Evolutionary conservation across 1,140 invertebrate species (phyloP).

Genomic region (Drosophila pachea): DNA sequence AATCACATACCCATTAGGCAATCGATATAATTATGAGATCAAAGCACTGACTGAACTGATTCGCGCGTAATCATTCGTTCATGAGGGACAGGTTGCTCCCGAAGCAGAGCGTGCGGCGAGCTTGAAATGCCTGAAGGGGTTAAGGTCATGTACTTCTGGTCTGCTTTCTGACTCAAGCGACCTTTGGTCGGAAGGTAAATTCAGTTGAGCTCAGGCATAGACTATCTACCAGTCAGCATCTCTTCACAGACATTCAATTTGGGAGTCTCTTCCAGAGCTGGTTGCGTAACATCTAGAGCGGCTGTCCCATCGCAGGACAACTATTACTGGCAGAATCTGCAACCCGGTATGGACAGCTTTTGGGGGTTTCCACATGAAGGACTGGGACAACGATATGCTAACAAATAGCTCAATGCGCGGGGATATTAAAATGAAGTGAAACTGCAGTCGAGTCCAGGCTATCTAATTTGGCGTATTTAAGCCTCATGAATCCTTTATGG

Average conservation of each 20-base stretch:
- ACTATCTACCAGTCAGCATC: too few species aligned
- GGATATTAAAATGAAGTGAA: slow-evolving; percentile 57
- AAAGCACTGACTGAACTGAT: neutral
- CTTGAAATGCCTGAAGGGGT: neutral
- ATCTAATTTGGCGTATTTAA: slow-evolving; percentile 52
- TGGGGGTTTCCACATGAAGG: slow-evolving; percentile 42
- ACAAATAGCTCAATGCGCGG: slow-evolving; percentile 43
- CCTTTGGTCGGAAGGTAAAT: slow-evolving; percentile 30
- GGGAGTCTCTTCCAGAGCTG: slow-evolving; percentile 43
- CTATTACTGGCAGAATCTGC: slow-evolving; percentile 47
- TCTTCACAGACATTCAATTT: too few species aligned
- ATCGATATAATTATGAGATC: too few species aligned
- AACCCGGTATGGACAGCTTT: slow-evolving; percentile 44
- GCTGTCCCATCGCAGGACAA: slow-evolving; percentile 46
- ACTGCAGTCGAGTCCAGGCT: neutral
- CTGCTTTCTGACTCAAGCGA: neutral
- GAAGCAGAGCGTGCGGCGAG: neutral
- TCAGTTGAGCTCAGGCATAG: neutral
- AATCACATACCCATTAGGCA: too few species aligned
- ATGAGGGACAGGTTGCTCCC: too few species aligned
- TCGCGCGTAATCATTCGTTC: neutral
- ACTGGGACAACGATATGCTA: slow-evolving; percentile 43
- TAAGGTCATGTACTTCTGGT: neutral
- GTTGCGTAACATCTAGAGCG: slow-evolving; percentile 44
- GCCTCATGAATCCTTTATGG: slow-evolving; percentile 61